Base-by-base conservation (phyloP, 2,888 invertebrate species). In the Brachycybe producta region DNA sequence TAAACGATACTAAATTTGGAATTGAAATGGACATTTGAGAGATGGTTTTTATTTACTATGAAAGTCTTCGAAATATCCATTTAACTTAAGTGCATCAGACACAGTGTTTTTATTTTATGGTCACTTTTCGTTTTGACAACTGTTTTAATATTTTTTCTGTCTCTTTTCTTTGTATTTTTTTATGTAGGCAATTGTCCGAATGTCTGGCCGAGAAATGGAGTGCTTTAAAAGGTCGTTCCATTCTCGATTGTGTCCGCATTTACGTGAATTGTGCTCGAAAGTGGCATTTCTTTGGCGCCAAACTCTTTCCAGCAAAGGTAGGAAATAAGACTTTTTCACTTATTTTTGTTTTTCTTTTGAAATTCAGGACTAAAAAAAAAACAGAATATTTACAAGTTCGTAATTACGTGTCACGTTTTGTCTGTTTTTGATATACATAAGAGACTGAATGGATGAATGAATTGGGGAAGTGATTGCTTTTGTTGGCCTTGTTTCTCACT, bases 221-320 rank as follows among this genome's bases (percentile, higher is more conserved):
- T 56, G 79, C 84, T 11, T 69, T 94, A 24, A 84, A 84, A 64
- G 91, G 91, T 0, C 77, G 90, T 38, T 84, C 82, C 36, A 77
- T 82, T 5, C 69, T 82, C 17, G 94, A 95, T 70, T 94, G 94
- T 66, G 90, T 94, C 43, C 75, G 92, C 57, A 91, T 91, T 64
- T 94, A 91, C 70, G 75, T 95, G 59, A 92, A 90, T 54, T 94
- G 92, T 62, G 86, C 90, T 8, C 76, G 92, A 60, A 91, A 92
- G 65, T 95, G 94, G 94, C 87, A 88, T 7, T 90, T 84, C 71
- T 94, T 91, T 64, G 92, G 92, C 43, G 86, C 91, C 52, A 83
- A 86, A 21, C 72, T 95, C 19, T 94, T 91, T 70, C 85, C 85
- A 70, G 87, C 86, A 26, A 80, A 83, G 73, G 86, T 87, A 65